A percentile compares a stretch with the other conserved stretches of the same genome.
phyloP scores from a whole-genome alignment of 2,888 invertebrate species.

The Deilephila elpenor region DNA sequence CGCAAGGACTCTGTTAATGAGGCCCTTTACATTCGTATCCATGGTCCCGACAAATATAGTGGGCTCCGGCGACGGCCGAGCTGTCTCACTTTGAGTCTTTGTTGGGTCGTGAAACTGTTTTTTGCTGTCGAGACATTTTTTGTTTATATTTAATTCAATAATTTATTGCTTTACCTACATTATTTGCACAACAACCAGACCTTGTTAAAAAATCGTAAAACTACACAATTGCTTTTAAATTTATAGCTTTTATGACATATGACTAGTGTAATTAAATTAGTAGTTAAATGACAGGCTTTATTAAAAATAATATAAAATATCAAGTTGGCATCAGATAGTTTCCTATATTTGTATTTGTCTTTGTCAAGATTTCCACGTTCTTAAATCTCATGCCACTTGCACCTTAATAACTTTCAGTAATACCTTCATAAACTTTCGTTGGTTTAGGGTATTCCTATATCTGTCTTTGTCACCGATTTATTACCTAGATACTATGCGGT shows the following conservation, averaged over 20 bases:
- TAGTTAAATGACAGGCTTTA: background rate
- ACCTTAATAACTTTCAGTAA: no score
- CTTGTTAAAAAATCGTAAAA: background rate
- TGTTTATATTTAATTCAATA: background rate
- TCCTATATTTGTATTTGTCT: background rate
- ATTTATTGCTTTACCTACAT: slow-evolving; percentile 2
- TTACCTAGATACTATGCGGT: no score
- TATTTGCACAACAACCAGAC: background rate
- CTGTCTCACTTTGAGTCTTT: background rate
- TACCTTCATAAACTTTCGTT: no score
- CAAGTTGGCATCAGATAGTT: background rate
- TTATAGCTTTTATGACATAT: background rate
- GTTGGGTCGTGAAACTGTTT: slow-evolving; percentile 16
- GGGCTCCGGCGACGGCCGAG: background rate
- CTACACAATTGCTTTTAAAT: background rate
- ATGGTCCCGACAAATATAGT: slow-evolving; percentile 40
- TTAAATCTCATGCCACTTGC: no score
- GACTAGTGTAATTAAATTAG: background rate
- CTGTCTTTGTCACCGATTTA: no score
- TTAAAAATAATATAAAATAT: background rate
- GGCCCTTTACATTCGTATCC: slow-evolving; percentile 57
- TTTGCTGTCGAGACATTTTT: background rate
- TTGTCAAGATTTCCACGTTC: background rate
- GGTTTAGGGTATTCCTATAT: no score
- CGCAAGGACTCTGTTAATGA: slow-evolving; percentile 56